Percentiles rank a stretch among this genome's conserved stretches.
These are phyloP conservation scores for Lepas anatifera DNA, from an alignment of 2,888 invertebrate species.

Conservation along the genomic window DNA sequence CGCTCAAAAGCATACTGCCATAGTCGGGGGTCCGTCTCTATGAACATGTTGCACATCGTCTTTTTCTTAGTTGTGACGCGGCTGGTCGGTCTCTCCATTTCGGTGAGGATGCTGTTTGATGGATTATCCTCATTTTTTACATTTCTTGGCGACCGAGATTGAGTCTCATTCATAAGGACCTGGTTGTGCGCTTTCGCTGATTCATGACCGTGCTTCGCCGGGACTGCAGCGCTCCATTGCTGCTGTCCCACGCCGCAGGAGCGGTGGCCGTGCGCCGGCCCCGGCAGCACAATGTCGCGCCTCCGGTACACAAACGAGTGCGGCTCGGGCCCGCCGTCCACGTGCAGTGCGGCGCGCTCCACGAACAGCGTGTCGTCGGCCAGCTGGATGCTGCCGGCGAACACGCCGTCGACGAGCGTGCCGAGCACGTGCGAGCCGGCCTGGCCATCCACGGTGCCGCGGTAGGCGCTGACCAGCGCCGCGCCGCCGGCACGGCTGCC, in stretches of 20 bases:
- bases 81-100: neutral
- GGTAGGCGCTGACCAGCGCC: neutral
- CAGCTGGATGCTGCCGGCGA: neutral
- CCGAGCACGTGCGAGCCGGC: neutral
- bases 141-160: neutral
- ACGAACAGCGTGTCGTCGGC: neutral
- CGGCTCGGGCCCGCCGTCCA: neutral
- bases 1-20: neutral
- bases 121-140: neutral
- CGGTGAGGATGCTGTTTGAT: no score
- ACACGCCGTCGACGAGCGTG: neutral
- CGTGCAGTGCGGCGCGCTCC: neutral
- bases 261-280: neutral
- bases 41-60: neutral
- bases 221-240: neutral
- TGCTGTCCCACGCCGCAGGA: neutral
- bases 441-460: neutral
- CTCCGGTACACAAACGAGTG: neutral
- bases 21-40: neutral
- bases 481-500: neutral
- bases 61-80: neutral
- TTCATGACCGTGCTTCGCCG: neutral
- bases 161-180: neutral
- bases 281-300: neutral
- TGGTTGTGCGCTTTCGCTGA: neutral